Evolutionary conservation across 2,113 vertebrate species (phyloP).

Genomic region (Scomber scombrus): DNA sequence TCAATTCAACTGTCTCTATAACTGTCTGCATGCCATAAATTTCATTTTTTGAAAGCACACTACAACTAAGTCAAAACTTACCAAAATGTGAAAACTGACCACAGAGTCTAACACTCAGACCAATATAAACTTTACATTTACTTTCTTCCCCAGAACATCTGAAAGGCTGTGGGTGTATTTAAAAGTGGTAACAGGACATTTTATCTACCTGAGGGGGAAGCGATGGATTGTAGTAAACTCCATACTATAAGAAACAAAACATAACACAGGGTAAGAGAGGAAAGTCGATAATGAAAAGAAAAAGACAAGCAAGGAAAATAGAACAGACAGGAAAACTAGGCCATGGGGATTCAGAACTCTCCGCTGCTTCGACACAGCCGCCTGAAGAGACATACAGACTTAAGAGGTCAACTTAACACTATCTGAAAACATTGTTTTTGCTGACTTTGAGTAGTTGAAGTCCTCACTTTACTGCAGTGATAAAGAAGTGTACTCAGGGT

Average conservation of each 20-base stretch:
- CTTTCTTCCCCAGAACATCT: conserved; percentile 21
- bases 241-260: conserved; percentile 83
- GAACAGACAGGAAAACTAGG: conserved; percentile 8
- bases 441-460: conserved; percentile 31
- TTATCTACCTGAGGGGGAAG: conserved; percentile 82
- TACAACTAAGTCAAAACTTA: conserved; percentile 7
- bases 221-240: conserved; percentile 82
- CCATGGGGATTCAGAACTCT: neutral
- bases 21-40: neutral
- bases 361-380: neutral
- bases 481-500: conserved; percentile 9
- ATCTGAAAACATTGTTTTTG: conserved; percentile 16
- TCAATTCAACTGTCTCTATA: neutral
- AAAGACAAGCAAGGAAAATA: conserved; percentile 25
- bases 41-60: neutral
- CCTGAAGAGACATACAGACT: conserved; percentile 11
- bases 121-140: neutral
- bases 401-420: conserved; percentile 24
- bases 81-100: neutral
- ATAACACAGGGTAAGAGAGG: conserved; percentile 72
- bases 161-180: conserved; percentile 19
- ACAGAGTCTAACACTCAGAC: neutral
- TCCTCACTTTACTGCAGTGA: conserved; percentile 23
- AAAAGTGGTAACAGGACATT: conserved; percentile 59
- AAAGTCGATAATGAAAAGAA: conserved; percentile 37